Evolutionary conservation across 2,888 invertebrate genomes (phyloP), one percentile per base, ranked within the genome.

Genomic region (Cosmorhoe ocellata): DNA sequence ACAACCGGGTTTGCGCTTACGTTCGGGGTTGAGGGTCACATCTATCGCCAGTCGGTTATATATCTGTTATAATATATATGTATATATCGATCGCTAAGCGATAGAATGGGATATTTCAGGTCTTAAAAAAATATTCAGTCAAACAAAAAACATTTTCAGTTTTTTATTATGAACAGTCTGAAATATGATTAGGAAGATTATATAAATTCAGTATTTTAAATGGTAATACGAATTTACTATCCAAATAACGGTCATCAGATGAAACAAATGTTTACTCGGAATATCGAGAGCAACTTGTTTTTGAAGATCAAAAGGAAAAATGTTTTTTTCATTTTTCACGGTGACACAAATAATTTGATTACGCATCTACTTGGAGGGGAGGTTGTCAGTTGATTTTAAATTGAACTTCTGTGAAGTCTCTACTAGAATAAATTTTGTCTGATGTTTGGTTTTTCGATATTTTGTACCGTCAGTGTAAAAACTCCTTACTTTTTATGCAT

Each of bases 271-370:
- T 79, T 77, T 76, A 67, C 71, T 61, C 64, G 76, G 79, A 82
- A 78, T 76, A 75, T 81, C 65, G 74, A 58, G 62, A 66, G 69
- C 67, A 74, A 79, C 69, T 76, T 79, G 73, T 78, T 81, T 68
- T 71, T 66, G 4, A 59, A 76, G 77, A 83, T 84, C 81, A 80
- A 84, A 83, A 76, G 48, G 47, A 70, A 74, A 81, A 80, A 80
- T 77, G 68, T 79, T 81, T 79, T n/a, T 76, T 72, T 62, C 74
- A 79, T 79, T 83, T 84, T 84, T 79, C 76, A 78, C 74, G 79
- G 80, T 76, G 78, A 76, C 77, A 68, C 76, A 77, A 76, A 82
- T 85, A 85, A 86, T 85, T 85, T 83, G 81, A 85, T 85, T 85
- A 81, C 64, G 31, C n/a, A n/a, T n/a, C n/a, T n/a, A n/a, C n/a